Evolutionary conservation across 2,113 vertebrate genomes (phyloP).

Genomic region (Pluvianellus socialis): DNA sequence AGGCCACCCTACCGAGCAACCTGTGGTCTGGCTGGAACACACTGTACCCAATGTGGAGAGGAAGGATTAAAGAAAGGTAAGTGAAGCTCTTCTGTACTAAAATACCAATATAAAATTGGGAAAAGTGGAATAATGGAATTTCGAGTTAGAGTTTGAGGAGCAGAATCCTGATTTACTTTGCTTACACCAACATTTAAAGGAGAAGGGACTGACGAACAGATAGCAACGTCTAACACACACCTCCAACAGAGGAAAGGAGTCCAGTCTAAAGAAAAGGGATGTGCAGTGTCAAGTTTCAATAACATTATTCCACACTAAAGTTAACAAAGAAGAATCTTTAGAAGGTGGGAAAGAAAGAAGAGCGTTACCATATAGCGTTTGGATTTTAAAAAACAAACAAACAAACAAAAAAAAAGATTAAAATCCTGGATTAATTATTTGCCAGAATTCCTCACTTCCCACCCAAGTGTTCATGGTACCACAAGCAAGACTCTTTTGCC

Average conservation of each 20-base stretch:
- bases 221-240: fast-evolving
- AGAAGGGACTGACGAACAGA: neutral
- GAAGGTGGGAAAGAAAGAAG: neutral
- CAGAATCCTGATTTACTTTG: neutral
- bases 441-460: neutral
- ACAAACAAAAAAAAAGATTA: neutral
- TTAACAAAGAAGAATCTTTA: neutral
- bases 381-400: neutral
- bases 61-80: neutral
- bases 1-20: neutral
- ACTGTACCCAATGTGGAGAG: neutral
- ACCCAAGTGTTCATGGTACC: neutral
- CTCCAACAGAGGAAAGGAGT: neutral
- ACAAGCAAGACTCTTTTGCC: neutral
- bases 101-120: neutral
- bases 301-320: neutral
- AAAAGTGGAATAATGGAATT: neutral
- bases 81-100: neutral
- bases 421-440: neutral
- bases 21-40: neutral
- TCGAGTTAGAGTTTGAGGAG: neutral
- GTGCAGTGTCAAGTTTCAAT: neutral
- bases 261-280: neutral
- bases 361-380: neutral
- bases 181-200: neutral